Base-by-base conservation (phyloP, 92 coral and sea anemone genomes). In the Blastomussa wellsi region DNA sequence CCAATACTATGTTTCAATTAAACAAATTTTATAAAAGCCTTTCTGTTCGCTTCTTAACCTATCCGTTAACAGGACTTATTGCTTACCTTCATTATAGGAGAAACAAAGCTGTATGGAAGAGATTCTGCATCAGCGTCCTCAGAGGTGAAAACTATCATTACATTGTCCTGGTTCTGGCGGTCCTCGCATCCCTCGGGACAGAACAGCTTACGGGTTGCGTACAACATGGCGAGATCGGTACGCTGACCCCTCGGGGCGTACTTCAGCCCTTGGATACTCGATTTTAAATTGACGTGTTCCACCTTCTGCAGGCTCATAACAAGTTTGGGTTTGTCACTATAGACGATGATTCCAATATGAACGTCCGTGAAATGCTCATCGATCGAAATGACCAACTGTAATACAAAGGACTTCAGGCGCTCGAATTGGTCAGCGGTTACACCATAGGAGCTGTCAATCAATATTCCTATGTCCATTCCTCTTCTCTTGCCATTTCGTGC, bases 171-270 rank as follows among this genome's bases (percentile, higher is more conserved):
- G 37, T 47, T 76, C 28, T 62, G 74, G 28, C 84, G 74, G 60
- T 65, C 75, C 48, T 20, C 29, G 44, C 84, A 66, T 16, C 76
- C 74, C 59, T 44, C 49, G 57, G 42, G 42, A 72, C 84, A 80
- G 72, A 80, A 80, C 32, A 80, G 76, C 72, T 80, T 53, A 14
- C 36, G 47, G 16, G 9, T 67, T 60, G 75, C 76, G 51, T 80
- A n/a, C 72, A 80, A 15, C 84, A 80, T 80, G 59, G 84, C 84
- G 20, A 80, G 84, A 53, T 80, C 84, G 29, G 64, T 80, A 15
- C 84, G 75, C 36, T 80, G 84, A 2, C 84, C 84, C 20, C 48
- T 76, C 26, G 75, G 84, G 84, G 20, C 24, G 33, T 80, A 80
- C 31, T 47, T 20, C 22, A 80, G 31, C 8, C 65, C 76, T 7